Percentiles rank a stretch among this genome's conserved stretches.
Conservation (phyloP, 2,113 vertebrate species). For the Pteropus alecto region DNA sequence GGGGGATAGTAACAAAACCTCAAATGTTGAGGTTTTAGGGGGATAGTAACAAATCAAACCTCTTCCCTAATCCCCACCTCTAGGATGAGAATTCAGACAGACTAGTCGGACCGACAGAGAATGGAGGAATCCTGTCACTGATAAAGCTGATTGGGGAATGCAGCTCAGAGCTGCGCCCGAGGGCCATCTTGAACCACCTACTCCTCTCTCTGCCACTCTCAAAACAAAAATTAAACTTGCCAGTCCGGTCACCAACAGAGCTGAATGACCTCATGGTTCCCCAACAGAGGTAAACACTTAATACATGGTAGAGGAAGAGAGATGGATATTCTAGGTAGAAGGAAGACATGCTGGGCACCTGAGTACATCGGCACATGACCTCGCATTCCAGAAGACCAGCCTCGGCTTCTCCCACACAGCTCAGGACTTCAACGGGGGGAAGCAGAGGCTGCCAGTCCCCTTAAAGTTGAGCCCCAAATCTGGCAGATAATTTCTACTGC, state of each 20-base stretch:
- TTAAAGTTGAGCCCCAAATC: not conserved
- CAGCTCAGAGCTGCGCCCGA: not conserved
- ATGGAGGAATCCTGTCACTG: not conserved
- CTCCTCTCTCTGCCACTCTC: not conserved
- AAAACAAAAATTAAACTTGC: not conserved
- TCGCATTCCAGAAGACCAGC: not conserved
- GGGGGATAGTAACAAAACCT: not conserved
- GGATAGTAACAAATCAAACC: not conserved
- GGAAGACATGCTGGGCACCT: fast-evolving
- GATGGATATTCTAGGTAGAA: not conserved
- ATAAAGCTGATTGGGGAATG: not conserved
- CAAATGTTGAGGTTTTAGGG: not conserved
- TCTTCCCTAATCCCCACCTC: not conserved
- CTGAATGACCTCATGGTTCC: not conserved
- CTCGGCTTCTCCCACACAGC: not conserved
- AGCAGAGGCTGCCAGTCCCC: not conserved
- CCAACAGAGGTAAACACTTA: not conserved
- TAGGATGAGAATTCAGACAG: not conserved
- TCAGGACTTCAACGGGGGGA: not conserved
- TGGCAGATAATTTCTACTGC: not conserved
- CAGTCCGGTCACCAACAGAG: not conserved
- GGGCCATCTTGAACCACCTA: not conserved
- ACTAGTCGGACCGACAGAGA: not conserved
- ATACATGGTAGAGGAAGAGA: not conserved
- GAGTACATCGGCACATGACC: not conserved